These are phyloP conservation scores for Sinosuthora webbiana DNA, from an alignment of 2,113 vertebrate genomes.

Conservation along the genomic window DNA sequence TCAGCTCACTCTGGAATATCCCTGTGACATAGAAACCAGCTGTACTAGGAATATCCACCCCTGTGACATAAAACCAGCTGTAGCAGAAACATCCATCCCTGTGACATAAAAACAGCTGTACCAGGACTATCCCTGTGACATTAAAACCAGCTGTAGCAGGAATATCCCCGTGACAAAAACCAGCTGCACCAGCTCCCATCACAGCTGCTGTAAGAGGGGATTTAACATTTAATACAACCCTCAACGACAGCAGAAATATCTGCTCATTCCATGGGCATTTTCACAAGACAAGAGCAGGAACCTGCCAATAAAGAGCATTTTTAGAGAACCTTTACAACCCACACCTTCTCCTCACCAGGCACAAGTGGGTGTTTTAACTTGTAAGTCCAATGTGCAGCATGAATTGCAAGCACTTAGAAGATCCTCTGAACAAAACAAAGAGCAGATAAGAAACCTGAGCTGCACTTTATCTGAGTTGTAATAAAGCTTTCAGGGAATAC, in stretches of 20 bases:
- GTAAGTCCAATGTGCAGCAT: rapidly evolving
- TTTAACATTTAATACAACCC: neutral
- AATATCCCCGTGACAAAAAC: neutral
- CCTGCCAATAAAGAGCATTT: neutral
- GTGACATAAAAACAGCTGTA: neutral
- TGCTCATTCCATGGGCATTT: neutral
- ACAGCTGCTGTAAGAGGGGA: neutral
- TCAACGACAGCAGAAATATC: neutral
- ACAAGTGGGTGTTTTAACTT: neutral
- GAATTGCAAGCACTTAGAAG: neutral
- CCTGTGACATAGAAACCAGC: too few species aligned
- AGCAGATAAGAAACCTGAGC: neutral
- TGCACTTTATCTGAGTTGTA: neutral
- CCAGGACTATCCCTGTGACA: neutral
- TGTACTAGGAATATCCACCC: too few species aligned
- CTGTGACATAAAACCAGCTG: too few species aligned
- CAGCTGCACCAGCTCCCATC: neutral
- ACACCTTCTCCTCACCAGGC: neutral
- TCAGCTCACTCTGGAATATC: neutral
- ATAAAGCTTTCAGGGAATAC: neutral
- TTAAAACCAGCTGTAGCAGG: too few species aligned
- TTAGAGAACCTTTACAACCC: neutral
- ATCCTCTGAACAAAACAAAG: neutral
- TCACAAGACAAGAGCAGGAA: neutral
- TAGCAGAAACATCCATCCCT: too few species aligned